Evolutionary conservation across 2,797 vertebrate species (phyloP).

Genomic region (Tauraco hartlaubi): DNA sequence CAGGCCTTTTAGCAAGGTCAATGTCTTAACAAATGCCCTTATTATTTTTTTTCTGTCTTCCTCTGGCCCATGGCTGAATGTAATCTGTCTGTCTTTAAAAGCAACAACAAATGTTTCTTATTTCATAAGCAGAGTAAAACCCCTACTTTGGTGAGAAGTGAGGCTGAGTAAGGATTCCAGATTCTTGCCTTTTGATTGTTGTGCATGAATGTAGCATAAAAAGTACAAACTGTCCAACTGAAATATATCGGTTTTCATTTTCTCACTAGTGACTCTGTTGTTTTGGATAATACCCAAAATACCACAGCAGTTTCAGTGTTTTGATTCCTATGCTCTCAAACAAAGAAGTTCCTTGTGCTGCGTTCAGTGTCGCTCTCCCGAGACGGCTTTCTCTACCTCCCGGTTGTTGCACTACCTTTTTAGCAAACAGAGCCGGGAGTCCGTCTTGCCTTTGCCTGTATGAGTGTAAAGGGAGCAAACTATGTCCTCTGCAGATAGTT

Average conservation of each 20-base stretch:
- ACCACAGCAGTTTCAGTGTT: slow-evolving; percentile 57
- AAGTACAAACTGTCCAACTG: slow-evolving; percentile 64
- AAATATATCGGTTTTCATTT: slow-evolving; percentile 65
- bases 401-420: slow-evolving; percentile 25
- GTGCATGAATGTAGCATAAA: slow-evolving; percentile 28
- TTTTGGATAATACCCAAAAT: slow-evolving; percentile 66
- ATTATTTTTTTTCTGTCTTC: background rate
- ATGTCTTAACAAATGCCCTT: background rate
- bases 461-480: slow-evolving; percentile 31
- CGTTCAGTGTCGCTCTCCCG: background rate
- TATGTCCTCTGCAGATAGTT: slow-evolving; percentile 25
- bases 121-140: slow-evolving; percentile 20
- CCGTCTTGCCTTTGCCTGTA: background rate
- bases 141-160: background rate
- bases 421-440: background rate
- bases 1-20: background rate
- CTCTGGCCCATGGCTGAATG: background rate
- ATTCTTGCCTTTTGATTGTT: slow-evolving; percentile 36
- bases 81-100: background rate
- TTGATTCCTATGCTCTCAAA: slow-evolving; percentile 8
- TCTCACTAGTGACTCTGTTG: slow-evolving; percentile 16
- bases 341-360: slow-evolving; percentile 59
- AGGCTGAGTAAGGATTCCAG: background rate
- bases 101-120: background rate
- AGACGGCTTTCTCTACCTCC: background rate